Base-by-base conservation (phyloP, 2,113 vertebrate species). In the Microtus oregoni region DNA sequence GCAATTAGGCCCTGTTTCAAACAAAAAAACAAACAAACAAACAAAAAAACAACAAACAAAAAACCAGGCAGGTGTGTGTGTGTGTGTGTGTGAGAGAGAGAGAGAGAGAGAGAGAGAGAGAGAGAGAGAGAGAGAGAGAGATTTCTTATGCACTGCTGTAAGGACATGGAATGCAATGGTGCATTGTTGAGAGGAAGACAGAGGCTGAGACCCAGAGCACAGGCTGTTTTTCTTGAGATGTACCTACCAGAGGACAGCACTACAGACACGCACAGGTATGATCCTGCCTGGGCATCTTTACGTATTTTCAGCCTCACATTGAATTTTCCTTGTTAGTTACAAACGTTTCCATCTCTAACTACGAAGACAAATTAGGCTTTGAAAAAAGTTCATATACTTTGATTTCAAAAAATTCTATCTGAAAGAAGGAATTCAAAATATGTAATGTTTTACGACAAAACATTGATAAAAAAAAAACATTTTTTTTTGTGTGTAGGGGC, bases 351-450 rank as follows among this genome's bases (percentile, higher is more conserved):
- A 58, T 87, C 38, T 90, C 79, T 87, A 70, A 96, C 50, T 88
- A 73, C 65, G 61, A 90, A 92, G 41, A 83, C 82, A 95, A 90
- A 38, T 82, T 30, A 24, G 89, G 41, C 7, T 70, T 90, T 65
- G 55, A n/a, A 63, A 83, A 79, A 87, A 92, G 26, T 76, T 77
- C 52, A 72, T 87, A 77, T 86, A 24, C 11, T 96, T 83, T 91
- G 22, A 88, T 61, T 87, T 90, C 61, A 55, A 32, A 77, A 87
- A 90, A 67, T 82, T 81, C n/a, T 81, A n/a, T 70, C 22, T 92
- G 3, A 68, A 86, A 22, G 2, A 68, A 86, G 22, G 89, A 75
- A 85, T 73, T 77, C 22, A 32, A 92, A 61, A 55, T 79, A 94
- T 70, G 28, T 44, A 47, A 87, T 68, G 8, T 14, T 32, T 47